Evolutionary conservation across 1,140 invertebrate species (phyloP), one percentile per base, ranked within the genome.

Genomic region (Lineus longissimus): DNA sequence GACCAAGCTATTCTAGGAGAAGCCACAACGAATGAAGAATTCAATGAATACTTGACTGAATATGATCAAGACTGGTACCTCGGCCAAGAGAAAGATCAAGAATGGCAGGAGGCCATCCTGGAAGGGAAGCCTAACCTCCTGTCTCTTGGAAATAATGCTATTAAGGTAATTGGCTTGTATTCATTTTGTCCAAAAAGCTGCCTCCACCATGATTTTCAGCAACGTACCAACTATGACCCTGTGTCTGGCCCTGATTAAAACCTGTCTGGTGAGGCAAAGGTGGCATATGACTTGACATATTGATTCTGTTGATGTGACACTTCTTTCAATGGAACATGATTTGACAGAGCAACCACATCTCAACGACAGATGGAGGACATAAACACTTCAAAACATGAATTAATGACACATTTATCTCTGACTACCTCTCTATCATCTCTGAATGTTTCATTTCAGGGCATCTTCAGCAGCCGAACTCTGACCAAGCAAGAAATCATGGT

Each of bases 21-120:
- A 25, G 73, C 76, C 22, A 69, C 69, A 13, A 67, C 66, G 7
- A 62, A 76, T 57, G 74, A 73, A 27, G 84, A 85, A 62, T 66
- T 84, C 41, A 67, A 76, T 51, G 76, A 81, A 57, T 72, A 70
- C 30, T 68, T 85, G 57, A 64, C 72, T 36, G 80, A 82, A 23
- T 82, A 80, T 70, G 76, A 84, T 63, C 55, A 62, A 6, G 67
- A 81, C 63, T 85, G 84, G 84, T 83, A 81, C 66, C 80, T 85
- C 43, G 84, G 84, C 1, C 63, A 67, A 22, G 83, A 84, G 36
- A 68, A 63, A 7, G 77, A 79, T 47, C 63, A 69, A 1, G 71
- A 77, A 47, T 84, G 83, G 84, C 71, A 70, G n/a, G 47, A 77
- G 47, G 77, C 81, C 45, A 74, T 85, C 31, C 61, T 77, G 13